Evolutionary conservation across 2,113 vertebrate genomes (phyloP).

Genomic region (Lontra canadensis): DNA sequence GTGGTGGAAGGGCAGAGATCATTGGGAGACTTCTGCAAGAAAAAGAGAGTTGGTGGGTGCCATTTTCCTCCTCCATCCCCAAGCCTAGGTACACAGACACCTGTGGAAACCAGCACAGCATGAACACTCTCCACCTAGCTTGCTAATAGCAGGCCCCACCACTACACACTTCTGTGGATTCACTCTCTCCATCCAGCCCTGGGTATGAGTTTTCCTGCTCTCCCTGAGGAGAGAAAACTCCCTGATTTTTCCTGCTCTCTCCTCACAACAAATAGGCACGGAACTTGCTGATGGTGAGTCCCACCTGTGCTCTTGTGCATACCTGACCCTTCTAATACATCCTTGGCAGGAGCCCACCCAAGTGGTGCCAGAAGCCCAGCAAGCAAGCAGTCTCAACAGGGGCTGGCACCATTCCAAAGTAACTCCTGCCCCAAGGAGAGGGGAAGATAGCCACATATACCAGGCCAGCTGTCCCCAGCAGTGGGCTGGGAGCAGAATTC

Average conservation of each 20-base stretch:
- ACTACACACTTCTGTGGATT: not conserved
- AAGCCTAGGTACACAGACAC: not conserved
- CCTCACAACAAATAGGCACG: not conserved
- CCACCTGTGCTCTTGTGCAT: not conserved
- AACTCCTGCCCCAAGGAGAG: not conserved
- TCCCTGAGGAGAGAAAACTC: too few relatives aligned
- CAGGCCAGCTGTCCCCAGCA: not conserved
- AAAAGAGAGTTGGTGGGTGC: not conserved
- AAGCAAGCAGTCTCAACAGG: not conserved
- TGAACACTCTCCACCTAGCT: not conserved
- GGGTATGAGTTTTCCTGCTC: not conserved
- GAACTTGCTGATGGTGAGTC: not conserved
- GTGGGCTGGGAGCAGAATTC: not conserved
- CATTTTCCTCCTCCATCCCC: not conserved
- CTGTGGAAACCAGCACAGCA: not conserved
- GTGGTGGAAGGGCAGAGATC: not conserved
- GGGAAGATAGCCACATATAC: not conserved
- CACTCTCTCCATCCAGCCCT: not conserved
- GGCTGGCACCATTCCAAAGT: not conserved
- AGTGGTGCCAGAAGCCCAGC: not conserved
- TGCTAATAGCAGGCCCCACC: not conserved
- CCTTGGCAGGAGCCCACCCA: not conserved
- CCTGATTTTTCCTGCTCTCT: not conserved
- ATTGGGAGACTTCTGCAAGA: not conserved
- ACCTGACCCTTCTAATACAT: not conserved